phyloP scores from a whole-genome alignment of 2,797 vertebrate species.

The Centroberyx gerrardi region DNA sequence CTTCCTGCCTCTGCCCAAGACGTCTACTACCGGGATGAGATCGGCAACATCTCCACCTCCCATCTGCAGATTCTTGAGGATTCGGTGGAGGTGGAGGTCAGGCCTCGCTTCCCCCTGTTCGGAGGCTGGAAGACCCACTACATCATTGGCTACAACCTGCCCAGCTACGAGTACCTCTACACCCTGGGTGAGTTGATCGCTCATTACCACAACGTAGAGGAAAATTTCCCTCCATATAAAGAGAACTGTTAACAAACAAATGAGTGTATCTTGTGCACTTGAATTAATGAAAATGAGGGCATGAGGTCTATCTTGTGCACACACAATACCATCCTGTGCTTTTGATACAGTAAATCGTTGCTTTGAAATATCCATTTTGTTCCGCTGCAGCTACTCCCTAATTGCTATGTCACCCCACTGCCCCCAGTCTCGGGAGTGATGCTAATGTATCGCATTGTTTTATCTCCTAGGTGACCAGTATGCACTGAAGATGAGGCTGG shows the following conservation, averaged over 20 bases:
- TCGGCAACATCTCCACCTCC: conserved; percentile 99
- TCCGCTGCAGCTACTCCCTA: no score
- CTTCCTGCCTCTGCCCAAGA: conserved; percentile 98
- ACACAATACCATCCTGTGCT: no score
- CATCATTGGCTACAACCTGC: conserved; percentile 97
- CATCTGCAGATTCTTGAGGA: conserved; percentile 96
- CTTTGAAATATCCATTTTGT: no score
- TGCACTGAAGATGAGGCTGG: conserved; percentile 96
- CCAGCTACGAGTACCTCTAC: conserved; percentile 99
- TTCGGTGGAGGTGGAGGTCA: conserved; percentile 97
- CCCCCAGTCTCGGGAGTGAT: background rate
- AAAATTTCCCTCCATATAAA: background rate
- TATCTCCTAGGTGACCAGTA: conserved; percentile 93
- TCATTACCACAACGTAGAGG: background rate
- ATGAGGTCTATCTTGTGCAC: no score
- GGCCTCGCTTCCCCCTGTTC: conserved; percentile 96
- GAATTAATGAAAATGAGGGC: no score
- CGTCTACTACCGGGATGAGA: conserved; percentile 98
- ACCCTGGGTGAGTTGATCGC: conserved; percentile 89
- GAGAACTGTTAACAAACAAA: background rate
- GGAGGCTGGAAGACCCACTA: conserved; percentile 99
- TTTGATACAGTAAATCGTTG: no score
- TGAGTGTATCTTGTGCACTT: no score
- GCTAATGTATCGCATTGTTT: conserved; percentile 11
- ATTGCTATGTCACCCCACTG: background rate